These are phyloP conservation scores for Cheilosia scutellata DNA, from an alignment of 2,888 invertebrate species.

Conservation along the genomic window DNA sequence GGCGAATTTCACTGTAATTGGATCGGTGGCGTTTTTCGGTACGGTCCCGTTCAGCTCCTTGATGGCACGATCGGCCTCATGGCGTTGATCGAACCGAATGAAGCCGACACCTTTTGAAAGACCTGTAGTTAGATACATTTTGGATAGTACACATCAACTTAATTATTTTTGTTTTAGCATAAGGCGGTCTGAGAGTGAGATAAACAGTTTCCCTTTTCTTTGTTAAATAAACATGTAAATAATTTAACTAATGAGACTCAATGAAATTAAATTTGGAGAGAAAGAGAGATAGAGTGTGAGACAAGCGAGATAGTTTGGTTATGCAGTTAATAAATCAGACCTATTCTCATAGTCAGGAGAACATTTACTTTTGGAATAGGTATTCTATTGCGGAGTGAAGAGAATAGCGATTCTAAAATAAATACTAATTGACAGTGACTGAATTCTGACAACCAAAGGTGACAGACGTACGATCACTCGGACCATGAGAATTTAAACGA, in stretches of 20 bases:
- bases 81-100: slow-evolving; percentile 96
- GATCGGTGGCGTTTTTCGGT: slow-evolving; percentile 94
- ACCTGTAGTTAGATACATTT: slow-evolving; percentile 85
- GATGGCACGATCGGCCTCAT: slow-evolving; percentile 96
- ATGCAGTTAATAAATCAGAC: slow-evolving; percentile 36
- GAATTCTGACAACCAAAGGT: no score
- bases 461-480: background rate
- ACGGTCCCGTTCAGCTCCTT: slow-evolving; percentile 95
- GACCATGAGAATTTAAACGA: slow-evolving; percentile 4
- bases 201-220: slow-evolving; percentile 36
- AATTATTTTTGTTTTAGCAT: slow-evolving; percentile 59
- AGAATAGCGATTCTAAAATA: no score
- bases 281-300: slow-evolving; percentile 7
- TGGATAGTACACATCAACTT: slow-evolving; percentile 70
- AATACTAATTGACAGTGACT: no score
- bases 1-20: slow-evolving; percentile 97
- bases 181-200: slow-evolving; percentile 48
- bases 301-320: slow-evolving; percentile 31
- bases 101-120: slow-evolving; percentile 97
- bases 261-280: background rate
- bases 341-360: background rate
- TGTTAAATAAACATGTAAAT: slow-evolving; percentile 38
- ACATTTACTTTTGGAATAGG: background rate
- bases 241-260: slow-evolving; percentile 26
- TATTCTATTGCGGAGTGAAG: background rate